A percentile compares a stretch with the other conserved stretches of the same genome.
Conservation (phyloP, 2,888 invertebrate genomes). For the Stenodera caucasica region DNA sequence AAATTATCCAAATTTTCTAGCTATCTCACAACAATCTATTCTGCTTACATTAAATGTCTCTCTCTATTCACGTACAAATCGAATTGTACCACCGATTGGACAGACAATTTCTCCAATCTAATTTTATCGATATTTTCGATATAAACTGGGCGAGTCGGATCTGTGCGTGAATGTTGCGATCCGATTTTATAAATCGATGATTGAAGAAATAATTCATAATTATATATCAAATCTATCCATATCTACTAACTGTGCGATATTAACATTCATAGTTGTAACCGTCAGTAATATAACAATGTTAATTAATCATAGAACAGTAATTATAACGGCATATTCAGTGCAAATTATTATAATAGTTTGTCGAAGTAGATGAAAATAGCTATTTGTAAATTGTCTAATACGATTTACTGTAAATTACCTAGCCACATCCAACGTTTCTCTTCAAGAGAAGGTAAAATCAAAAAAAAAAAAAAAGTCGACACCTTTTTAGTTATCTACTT, state of each 20-base stretch:
- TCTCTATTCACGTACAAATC: too few species aligned
- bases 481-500: constrained; percentile 5
- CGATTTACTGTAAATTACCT: neutral
- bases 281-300: constrained; percentile 53
- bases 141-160: too few species aligned
- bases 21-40: too few species aligned
- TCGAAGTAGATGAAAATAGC: neutral
- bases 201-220: too few species aligned
- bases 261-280: constrained; percentile 53
- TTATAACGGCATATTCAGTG: constrained; percentile 46
- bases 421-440: neutral
- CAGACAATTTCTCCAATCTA: too few species aligned
- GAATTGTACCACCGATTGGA: too few species aligned
- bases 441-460: neutral
- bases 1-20: too few species aligned
- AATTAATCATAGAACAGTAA: constrained; percentile 51
- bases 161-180: too few species aligned
- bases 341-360: constrained; percentile 10
- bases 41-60: too few species aligned
- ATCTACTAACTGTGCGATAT: constrained; percentile 45
- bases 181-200: too few species aligned
- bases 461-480: neutral
- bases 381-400: neutral
- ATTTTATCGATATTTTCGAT: too few species aligned
- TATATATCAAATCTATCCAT: neutral